A percentile compares a stretch with the other conserved stretches of the same genome.
phyloP scores from a whole-genome alignment of 2,113 vertebrate species.

The Gobius niger region DNA sequence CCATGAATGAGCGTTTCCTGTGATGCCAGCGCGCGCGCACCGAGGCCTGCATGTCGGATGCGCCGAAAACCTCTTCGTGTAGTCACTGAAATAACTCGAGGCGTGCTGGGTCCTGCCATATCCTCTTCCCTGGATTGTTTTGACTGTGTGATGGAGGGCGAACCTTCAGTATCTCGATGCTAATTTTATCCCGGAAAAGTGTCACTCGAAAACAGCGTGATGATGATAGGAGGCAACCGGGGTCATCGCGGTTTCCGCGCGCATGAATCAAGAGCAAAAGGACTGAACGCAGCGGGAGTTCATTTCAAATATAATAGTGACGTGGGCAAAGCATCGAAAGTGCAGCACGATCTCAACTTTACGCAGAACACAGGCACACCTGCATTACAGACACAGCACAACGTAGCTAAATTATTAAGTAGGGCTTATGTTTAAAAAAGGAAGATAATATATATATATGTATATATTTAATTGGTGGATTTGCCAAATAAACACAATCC shows the following conservation, averaged over 20 bases:
- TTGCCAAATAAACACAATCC: too few species aligned
- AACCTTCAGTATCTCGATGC: conserved; percentile 73
- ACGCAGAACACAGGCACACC: not conserved
- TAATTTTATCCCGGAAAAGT: conserved; percentile 83
- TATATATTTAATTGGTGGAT: too few species aligned
- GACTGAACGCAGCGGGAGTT: conserved; percentile 20
- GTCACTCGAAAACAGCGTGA: conserved; percentile 80
- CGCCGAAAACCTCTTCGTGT: conserved; percentile 37
- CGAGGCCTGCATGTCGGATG: conserved; percentile 32
- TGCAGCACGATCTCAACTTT: not conserved
- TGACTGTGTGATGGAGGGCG: conserved; percentile 76
- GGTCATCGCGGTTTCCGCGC: conserved; percentile 74
- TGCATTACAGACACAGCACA: too few species aligned
- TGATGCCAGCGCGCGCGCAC: not conserved
- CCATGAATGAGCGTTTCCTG: not conserved
- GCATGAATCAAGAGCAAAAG: conserved; percentile 69
- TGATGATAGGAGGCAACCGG: conserved; percentile 74
- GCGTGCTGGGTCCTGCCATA: conserved; percentile 66
- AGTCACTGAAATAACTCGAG: conserved; percentile 76
- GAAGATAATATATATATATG: too few species aligned
- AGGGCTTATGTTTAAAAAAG: too few species aligned
- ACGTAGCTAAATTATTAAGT: too few species aligned
- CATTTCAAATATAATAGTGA: not conserved
- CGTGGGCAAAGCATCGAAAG: not conserved
- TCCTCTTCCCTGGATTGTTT: conserved; percentile 85